These are phyloP conservation scores for Sturmia bella DNA, from an alignment of 2,888 invertebrate species.

Conservation along the genomic window DNA sequence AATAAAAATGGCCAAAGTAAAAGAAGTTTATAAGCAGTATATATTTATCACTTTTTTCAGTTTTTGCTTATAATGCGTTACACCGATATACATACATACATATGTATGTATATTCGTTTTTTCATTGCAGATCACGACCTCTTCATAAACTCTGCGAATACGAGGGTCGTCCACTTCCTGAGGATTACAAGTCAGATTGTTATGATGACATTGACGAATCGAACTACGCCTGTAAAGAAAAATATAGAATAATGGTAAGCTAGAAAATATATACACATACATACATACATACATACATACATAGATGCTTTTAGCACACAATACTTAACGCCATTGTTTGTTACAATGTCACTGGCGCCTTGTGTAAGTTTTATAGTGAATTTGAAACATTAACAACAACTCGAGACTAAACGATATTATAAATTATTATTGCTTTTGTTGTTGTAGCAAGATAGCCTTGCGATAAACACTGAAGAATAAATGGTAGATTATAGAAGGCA, in stretches of 20 bases:
- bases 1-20: too few species aligned
- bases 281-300: too few species aligned
- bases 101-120: neutral
- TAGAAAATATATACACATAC: neutral
- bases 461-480: neutral
- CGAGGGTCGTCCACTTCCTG: constrained; percentile 87
- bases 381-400: neutral
- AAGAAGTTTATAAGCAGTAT: too few species aligned
- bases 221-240: constrained; percentile 90
- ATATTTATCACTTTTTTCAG: too few species aligned
- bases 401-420: neutral
- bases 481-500: too few species aligned
- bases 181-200: constrained; percentile 89
- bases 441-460: constrained; percentile 28
- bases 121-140: constrained; percentile 84
- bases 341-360: constrained; percentile 10
- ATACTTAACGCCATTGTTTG: constrained; percentile 1
- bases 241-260: constrained; percentile 89
- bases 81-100: too few species aligned
- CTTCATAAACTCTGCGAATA: constrained; percentile 88
- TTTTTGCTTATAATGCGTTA: too few species aligned
- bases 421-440: neutral
- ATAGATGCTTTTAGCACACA: neutral
- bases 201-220: constrained; percentile 91
- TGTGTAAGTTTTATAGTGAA: neutral